Percentiles rank a stretch among this genome's conserved stretches.
phyloP scores from a whole-genome alignment of 2,113 vertebrate genomes.

The Taurulus bubalis region DNA sequence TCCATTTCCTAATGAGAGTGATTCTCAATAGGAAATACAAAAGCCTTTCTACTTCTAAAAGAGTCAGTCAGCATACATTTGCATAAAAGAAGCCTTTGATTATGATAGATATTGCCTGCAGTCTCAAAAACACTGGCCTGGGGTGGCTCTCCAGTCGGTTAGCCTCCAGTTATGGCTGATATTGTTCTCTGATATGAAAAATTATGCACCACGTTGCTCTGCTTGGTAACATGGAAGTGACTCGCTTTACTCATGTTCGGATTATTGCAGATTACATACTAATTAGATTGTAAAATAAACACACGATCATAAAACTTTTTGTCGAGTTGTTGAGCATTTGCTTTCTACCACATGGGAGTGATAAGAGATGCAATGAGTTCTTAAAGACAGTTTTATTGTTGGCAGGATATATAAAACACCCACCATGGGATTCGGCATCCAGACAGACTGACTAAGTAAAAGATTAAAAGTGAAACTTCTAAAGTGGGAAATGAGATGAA shows the following conservation, averaged over 20 bases:
- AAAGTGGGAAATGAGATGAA: constrained; percentile 73
- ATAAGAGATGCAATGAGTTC: constrained; percentile 45
- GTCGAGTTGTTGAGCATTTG: constrained; percentile 29
- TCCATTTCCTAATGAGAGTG: constrained; percentile 73
- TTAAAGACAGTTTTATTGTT: constrained; percentile 55
- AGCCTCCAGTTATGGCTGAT: constrained; percentile 73
- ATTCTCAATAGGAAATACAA: constrained; percentile 74
- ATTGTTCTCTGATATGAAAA: constrained; percentile 69
- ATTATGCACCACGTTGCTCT: constrained; percentile 51
- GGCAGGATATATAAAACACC: constrained; percentile 46
- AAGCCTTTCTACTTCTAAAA: constrained; percentile 72
- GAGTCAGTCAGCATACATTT: constrained; percentile 79
- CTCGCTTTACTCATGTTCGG: constrained; percentile 46
- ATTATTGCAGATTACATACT: constrained; percentile 63
- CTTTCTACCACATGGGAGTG: constrained; percentile 34
- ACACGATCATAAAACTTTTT: constrained; percentile 15
- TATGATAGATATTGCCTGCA: constrained; percentile 74
- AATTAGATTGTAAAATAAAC: constrained; percentile 65
- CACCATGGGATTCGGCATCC: constrained; percentile 54
- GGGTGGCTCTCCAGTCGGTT: constrained; percentile 74
- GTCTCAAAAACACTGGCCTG: constrained; percentile 74
- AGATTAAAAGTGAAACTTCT: constrained; percentile 77
- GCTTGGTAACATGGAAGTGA: constrained; percentile 44
- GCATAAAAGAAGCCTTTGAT: constrained; percentile 79
- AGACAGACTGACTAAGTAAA: constrained; percentile 58